Conservation (phyloP, 2,888 invertebrate genomes). For the Merodon equestris region DNA sequence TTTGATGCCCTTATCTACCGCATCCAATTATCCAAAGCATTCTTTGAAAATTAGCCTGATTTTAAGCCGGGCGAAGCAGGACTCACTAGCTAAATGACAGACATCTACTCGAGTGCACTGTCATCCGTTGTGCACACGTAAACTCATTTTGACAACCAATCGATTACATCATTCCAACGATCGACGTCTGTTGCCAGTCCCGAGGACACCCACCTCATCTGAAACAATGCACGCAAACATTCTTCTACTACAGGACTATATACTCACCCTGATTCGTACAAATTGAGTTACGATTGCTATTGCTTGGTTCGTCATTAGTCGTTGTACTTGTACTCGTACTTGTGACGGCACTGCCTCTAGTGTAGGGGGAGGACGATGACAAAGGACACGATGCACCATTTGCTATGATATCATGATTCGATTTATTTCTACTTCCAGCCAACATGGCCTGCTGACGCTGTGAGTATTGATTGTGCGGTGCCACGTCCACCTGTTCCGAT, state of each 20-base stretch:
- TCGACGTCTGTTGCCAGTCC: neutral
- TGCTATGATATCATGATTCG: constrained; percentile 63
- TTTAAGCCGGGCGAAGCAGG: too few relatives aligned
- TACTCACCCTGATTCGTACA: constrained; percentile 70
- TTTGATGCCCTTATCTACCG: neutral
- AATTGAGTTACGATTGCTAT: constrained; percentile 60
- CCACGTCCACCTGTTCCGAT: constrained; percentile 21
- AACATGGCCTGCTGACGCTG: constrained; percentile 51
- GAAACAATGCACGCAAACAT: neutral
- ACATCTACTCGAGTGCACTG: too few relatives aligned
- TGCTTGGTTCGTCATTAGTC: constrained; percentile 31
- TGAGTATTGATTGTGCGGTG: constrained; percentile 45
- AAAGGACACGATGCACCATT: constrained; percentile 65
- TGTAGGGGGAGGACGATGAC: constrained; percentile 29
- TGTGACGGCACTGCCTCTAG: constrained; percentile 4
- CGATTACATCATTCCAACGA: neutral
- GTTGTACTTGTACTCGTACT: constrained; percentile 7
- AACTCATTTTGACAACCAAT: too few relatives aligned
- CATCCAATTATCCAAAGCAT: too few relatives aligned
- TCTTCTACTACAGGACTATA: neutral
- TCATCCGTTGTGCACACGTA: too few relatives aligned
- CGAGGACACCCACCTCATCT: neutral
- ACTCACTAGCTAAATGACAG: too few relatives aligned
- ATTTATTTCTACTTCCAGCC: constrained; percentile 60
- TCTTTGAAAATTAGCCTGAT: too few relatives aligned